Evolutionary conservation across 2,888 invertebrate species (phyloP), one percentile per base, ranked within the genome.

Genomic region (Lumbricus terrestris): DNA sequence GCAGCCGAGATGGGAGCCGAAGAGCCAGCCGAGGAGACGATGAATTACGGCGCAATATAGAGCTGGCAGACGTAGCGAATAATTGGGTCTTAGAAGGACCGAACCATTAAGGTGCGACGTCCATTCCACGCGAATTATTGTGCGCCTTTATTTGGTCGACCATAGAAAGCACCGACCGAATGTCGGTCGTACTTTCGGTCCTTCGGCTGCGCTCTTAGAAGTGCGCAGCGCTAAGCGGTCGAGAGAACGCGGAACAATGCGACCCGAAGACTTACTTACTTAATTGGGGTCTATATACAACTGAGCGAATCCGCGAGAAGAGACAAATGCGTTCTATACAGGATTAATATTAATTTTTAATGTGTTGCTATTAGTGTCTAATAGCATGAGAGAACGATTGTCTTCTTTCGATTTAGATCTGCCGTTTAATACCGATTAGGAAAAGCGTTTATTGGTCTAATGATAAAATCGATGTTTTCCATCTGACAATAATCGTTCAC

Each of bases 161-260:
- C 69, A 69, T n/a, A n/a, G 69, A 69, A 69, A 69, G 69, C 69
- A n/a, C 69, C 69, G n/a, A n/a, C 69, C 69, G n/a, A 69, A n/a
- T 69, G n/a, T n/a, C 69, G 69, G 8, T 69, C 69, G 69, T 69
- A n/a, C n/a, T 69, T 69, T 69, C n/a, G 69, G 29, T n/a, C 69
- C 69, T n/a, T n/a, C n/a, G n/a, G n/a, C n/a, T n/a, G n/a, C n/a
- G n/a, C n/a, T n/a, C n/a, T n/a, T n/a, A 11, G 69, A 29, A 69
- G 69, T 69, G 69, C 69, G 29, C 29, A 69, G 69, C 69, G 69
- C n/a, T n/a, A 69, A 69, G 69, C 29, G n/a, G 69, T 47, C 23
- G 47, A 2, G n/a, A n/a, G n/a, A 29, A 11, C 69, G n/a, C n/a
- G n/a, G 69, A 69, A 69, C 69, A 69, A n/a, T 69, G 29, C 69